phyloP scores from a whole-genome alignment of 1,140 invertebrate species.

The Octopus bimaculoides region DNA sequence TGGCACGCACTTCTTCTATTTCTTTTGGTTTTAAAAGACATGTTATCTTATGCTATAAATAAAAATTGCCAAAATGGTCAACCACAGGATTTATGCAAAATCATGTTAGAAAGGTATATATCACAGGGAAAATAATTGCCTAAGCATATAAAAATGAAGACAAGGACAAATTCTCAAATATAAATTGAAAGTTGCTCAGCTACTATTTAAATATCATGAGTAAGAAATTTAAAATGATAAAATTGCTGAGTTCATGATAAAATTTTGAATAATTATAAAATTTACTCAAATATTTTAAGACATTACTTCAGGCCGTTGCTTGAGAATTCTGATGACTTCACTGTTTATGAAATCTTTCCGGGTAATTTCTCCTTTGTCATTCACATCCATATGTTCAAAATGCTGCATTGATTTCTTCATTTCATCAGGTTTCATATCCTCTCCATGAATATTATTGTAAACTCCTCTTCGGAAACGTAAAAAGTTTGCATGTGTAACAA shows the following conservation, averaged over 20 bases:
- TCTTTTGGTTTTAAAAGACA: background rate
- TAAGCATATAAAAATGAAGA: no score
- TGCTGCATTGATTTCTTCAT: background rate
- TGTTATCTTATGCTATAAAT: background rate
- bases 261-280: no score
- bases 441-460: background rate
- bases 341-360: conserved; percentile 1
- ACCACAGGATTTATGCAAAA: no score
- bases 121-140: no score
- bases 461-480: background rate
- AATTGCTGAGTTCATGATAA: no score
- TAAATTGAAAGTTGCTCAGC: no score
- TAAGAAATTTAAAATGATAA: no score
- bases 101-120: no score
- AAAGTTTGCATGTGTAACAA: background rate
- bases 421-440: background rate
- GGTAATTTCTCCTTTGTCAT: background rate
- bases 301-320: background rate
- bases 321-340: background rate
- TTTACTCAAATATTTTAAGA: no score
- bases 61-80: background rate
- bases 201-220: no score
- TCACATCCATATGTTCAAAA: background rate
- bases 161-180: no score
- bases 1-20: background rate